Evolutionary conservation across 2,113 vertebrate genomes (phyloP).

Genomic region (Apaloderma vittatum): DNA sequence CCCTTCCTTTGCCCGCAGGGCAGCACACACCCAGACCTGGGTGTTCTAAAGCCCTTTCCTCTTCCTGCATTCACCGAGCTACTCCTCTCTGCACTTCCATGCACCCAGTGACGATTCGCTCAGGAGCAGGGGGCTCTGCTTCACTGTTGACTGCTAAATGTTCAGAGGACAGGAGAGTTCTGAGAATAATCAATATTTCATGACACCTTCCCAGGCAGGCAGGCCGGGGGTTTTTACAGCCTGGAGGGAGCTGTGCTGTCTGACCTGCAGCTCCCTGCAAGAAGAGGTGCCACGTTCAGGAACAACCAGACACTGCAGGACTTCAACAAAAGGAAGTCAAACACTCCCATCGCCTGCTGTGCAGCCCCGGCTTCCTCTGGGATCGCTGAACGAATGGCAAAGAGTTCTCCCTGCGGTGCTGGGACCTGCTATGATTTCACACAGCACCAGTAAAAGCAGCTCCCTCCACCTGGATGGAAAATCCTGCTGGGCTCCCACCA

Average conservation of each 20-base stretch:
- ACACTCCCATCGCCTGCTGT: fast-evolving
- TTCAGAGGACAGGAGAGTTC: background rate
- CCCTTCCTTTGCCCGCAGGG: background rate
- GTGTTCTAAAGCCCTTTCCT: background rate
- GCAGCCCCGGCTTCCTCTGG: fast-evolving
- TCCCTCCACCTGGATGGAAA: background rate
- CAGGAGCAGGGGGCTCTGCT: background rate
- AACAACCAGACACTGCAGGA: background rate
- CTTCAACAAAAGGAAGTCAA: background rate
- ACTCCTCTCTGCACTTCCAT: background rate
- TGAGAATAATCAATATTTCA: background rate
- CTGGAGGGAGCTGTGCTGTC: background rate
- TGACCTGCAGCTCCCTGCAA: background rate
- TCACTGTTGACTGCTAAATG: background rate
- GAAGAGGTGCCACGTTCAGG: background rate
- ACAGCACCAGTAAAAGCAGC: background rate
- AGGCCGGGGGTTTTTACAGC: background rate
- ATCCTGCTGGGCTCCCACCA: background rate
- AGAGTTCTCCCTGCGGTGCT: fast-evolving
- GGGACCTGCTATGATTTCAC: background rate
- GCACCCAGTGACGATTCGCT: background rate
- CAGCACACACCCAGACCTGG: background rate
- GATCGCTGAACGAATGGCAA: background rate
- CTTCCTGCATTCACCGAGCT: background rate
- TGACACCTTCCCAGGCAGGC: background rate